Base-by-base conservation (phyloP, 2,113 vertebrate genomes). In the Xenotilapia caudafasciata region DNA sequence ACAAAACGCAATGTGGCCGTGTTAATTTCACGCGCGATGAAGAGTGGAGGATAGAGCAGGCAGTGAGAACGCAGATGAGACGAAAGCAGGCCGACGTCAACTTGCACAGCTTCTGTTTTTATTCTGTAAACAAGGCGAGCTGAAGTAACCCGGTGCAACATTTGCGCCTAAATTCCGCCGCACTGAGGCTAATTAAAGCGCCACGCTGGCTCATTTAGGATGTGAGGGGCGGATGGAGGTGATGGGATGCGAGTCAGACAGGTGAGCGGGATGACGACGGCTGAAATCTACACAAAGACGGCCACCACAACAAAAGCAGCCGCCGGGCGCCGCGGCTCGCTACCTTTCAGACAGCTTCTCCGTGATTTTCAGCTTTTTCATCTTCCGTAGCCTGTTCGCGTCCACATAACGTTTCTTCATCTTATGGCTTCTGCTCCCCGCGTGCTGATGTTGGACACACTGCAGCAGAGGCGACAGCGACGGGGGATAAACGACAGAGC, bases 361-460 rank as follows among this genome's bases (percentile, higher is more conserved):
- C 88, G 96, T 96, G 45, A 97, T 94, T 86, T 95, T 96, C 80
- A 96, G 90, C 56, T 96, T 96, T 85, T 95, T 97, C 96, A 96
- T 97, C 82, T 96, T 97, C 92, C 96, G 94, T 21, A 96, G 93
- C 94, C 93, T 96, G 94, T 80, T 96, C 92, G 96, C 95, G 88
- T 97, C 96, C 94, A 96, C 95, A 87, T 94, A 95, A 19, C 96
- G 96, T 92, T 96, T 97, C 96, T 96, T 97, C 96, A 97, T 97
- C 84, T 92, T 97, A 93, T 90, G 95, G 91, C 93, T 94, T 92
- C 86, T 84, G 3, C 87, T 93, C 83, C 92, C 89, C 81, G 82
- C 86, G 84, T 70, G 60, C 68, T 70, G 87, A 53, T 56, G 13
- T 77, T 35, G 81, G 9, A 77, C 83, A 83, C 90, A 75, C 42